Evolutionary conservation across 2,797 vertebrate genomes (phyloP).

Genomic region (Synaphobranchus kaupii): DNA sequence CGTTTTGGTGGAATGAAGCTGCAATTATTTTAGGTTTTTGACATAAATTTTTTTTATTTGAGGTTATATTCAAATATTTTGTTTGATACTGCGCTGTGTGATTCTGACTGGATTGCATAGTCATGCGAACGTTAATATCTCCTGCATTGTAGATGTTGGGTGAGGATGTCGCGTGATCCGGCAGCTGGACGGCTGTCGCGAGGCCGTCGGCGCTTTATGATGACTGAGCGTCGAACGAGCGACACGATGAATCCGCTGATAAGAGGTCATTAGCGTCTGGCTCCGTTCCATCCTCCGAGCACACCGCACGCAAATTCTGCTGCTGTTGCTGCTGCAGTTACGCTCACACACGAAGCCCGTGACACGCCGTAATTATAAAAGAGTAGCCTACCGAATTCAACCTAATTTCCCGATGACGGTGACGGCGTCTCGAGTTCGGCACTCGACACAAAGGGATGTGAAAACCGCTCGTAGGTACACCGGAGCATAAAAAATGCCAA

Average conservation of each 20-base stretch:
- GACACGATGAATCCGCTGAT: background rate
- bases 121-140: background rate
- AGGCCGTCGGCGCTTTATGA: background rate
- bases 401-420: background rate
- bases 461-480: background rate
- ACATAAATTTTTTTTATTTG: background rate
- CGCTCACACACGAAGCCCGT: conserved; percentile 15
- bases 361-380: background rate
- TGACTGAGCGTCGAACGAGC: background rate
- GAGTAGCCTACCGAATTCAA: background rate
- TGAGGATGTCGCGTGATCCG: background rate
- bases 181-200: background rate
- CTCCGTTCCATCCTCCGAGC: background rate
- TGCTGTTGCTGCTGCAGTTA: background rate
- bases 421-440: background rate
- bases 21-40: background rate
- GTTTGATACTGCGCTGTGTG: background rate
- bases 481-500: background rate
- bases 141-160: background rate
- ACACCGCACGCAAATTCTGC: background rate
- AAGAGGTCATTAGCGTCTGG: background rate
- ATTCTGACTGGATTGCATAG: background rate
- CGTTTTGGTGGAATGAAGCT: background rate
- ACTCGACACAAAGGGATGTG: background rate
- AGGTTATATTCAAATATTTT: background rate